Evolutionary conservation across 2,888 invertebrate genomes (phyloP).

Genomic region (Platycheirus albimanus): DNA sequence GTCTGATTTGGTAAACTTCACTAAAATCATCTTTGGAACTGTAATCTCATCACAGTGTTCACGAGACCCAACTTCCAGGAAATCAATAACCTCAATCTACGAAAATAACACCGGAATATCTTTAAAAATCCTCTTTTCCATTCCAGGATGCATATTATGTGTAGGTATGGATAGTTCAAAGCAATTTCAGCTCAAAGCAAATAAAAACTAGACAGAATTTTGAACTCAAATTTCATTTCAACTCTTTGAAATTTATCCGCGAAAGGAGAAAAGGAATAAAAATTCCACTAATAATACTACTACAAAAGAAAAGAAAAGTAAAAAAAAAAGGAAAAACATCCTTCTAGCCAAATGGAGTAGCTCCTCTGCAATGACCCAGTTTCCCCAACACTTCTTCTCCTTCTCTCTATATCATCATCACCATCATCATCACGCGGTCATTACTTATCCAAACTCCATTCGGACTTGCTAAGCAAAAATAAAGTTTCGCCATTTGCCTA

Average conservation of each 20-base stretch:
- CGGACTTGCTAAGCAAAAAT: conserved; percentile 63
- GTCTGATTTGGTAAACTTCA: no score
- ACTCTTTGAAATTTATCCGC: no score
- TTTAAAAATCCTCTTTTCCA: no score
- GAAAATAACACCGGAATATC: no score
- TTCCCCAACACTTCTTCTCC: conserved; percentile 48
- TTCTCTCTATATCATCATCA: conserved; percentile 50
- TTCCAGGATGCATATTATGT: neutral
- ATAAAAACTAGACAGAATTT: neutral
- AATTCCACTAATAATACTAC: conserved; percentile 3
- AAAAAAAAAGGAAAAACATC: neutral
- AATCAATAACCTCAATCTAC: no score
- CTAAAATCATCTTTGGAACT: no score
- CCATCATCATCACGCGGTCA: conserved; percentile 63
- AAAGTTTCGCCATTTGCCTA: conserved; percentile 71
- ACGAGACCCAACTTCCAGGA: no score
- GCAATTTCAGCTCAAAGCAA: neutral
- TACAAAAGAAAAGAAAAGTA: neutral
- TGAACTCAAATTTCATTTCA: neutral
- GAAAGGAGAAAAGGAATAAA: no score
- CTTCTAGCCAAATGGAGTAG: conserved; percentile 21
- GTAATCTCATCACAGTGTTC: no score
- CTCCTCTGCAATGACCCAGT: conserved; percentile 46
- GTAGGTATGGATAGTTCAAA: no score
- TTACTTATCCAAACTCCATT: conserved; percentile 66